A percentile compares a stretch with the other conserved stretches of the same genome.
These are phyloP conservation scores for Lepus oiostolus DNA, from an alignment of 2,797 vertebrate species.

Conservation along the genomic window DNA sequence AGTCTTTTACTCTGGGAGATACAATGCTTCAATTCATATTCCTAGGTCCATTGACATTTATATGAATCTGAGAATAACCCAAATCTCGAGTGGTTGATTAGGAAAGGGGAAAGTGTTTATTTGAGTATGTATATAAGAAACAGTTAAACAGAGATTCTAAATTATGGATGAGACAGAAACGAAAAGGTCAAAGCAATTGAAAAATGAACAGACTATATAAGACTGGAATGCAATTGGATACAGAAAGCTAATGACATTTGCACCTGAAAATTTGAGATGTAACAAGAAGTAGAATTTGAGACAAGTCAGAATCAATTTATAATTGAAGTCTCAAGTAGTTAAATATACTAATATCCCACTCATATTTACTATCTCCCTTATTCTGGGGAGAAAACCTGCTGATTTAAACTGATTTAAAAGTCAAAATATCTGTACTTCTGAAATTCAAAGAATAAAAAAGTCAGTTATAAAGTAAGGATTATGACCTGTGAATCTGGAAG, in stretches of 20 bases:
- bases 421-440: neutral
- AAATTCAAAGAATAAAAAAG: conserved; percentile 40
- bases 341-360: neutral
- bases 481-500: conserved; percentile 7
- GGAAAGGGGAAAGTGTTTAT: neutral
- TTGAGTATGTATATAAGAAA: neutral
- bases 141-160: neutral
- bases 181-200: conserved; percentile 42
- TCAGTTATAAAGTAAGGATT: neutral
- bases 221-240: neutral
- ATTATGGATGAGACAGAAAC: conserved; percentile 2
- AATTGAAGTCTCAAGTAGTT: neutral
- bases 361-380: neutral
- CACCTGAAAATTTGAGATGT: neutral
- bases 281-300: neutral
- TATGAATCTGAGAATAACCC: neutral
- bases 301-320: neutral
- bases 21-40: neutral
- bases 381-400: neutral
- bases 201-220: conserved; percentile 6
- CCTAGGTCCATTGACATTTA: neutral
- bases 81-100: neutral
- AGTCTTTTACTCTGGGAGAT: neutral
- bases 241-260: neutral
- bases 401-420: conserved; percentile 9